phyloP scores from a whole-genome alignment of 2,113 vertebrate species.

The Engraulis encrasicolus region DNA sequence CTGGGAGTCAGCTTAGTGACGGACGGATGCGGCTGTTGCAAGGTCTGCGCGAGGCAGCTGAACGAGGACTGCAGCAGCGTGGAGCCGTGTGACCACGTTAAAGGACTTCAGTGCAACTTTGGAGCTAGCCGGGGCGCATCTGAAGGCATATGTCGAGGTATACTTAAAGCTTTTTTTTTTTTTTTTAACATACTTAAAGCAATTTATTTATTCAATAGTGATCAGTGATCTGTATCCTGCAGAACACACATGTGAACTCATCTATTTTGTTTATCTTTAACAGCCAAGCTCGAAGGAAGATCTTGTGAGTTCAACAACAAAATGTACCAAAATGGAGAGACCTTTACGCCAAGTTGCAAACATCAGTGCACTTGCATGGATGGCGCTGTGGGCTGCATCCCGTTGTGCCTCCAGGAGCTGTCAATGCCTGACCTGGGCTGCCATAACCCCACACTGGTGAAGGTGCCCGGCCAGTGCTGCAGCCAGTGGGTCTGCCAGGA shows the following conservation, averaged over 20 bases:
- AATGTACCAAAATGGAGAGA: slow-evolving; percentile 98
- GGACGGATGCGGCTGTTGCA: slow-evolving; percentile 92
- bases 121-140: slow-evolving; percentile 89
- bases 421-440: slow-evolving; percentile 94
- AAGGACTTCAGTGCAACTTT: slow-evolving; percentile 97
- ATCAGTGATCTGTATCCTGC: too few relatives aligned
- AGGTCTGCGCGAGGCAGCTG: slow-evolving; percentile 94
- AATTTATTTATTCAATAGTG: too few relatives aligned
- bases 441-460: slow-evolving; percentile 90
- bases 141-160: slow-evolving; percentile 98
- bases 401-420: slow-evolving; percentile 94
- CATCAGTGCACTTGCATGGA: slow-evolving; percentile 99
- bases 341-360: slow-evolving; percentile 99
- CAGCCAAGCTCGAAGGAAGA: slow-evolving; percentile 95
- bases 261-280: too few relatives aligned
- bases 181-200: too few relatives aligned
- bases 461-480: slow-evolving; percentile 94
- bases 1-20: slow-evolving; percentile 90
- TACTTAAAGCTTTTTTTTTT: slow-evolving; percentile 54
- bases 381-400: slow-evolving; percentile 93
- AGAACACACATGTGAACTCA: too few relatives aligned
- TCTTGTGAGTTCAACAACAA: slow-evolving; percentile 97
- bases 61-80: slow-evolving; percentile 94
- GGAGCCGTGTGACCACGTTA: slow-evolving; percentile 95
- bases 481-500: slow-evolving; percentile 95